Percentiles rank a stretch among this genome's conserved stretches.
These are phyloP conservation scores for Hedya salicella DNA, from an alignment of 2,888 invertebrate genomes.

Conservation along the genomic window DNA sequence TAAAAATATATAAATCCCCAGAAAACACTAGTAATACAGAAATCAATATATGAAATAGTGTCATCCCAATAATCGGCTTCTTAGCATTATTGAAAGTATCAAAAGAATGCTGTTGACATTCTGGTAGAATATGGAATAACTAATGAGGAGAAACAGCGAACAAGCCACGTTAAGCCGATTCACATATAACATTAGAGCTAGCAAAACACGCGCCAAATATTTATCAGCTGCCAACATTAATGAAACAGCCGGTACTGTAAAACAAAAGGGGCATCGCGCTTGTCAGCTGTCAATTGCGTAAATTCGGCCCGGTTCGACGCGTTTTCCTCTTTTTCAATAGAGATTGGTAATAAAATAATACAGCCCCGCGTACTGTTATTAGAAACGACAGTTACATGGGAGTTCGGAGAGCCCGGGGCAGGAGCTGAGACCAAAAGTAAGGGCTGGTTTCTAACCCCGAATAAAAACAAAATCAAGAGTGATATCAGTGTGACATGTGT, in stretches of 20 bases:
- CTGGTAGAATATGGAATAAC: no score
- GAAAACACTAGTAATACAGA: no score
- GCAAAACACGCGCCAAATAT: slow-evolving; percentile 3
- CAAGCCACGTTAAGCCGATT: no score
- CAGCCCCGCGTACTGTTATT: slow-evolving; percentile 34
- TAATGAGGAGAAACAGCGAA: no score
- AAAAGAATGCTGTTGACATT: no score
- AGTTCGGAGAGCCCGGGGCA: slow-evolving; percentile 1
- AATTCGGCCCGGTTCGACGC: slow-evolving; percentile 25
- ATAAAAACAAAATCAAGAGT: no score
- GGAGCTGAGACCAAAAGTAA: slow-evolving; percentile 12
- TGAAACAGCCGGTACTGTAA: slow-evolving; percentile 16
- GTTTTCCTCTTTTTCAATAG: slow-evolving; percentile 35
- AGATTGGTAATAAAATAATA: slow-evolving; percentile 39
- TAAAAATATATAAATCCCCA: no score
- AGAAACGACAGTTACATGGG: slow-evolving; percentile 38
- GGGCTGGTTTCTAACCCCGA: background rate
- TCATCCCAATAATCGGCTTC: no score
- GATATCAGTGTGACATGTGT: no score
- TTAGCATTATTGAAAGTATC: no score
- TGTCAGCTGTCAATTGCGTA: slow-evolving; percentile 39
- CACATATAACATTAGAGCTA: no score
- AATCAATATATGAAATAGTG: no score
- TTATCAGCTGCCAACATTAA: background rate
- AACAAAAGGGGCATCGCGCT: slow-evolving; percentile 32